phyloP scores from a whole-genome alignment of 1,140 invertebrate species.

The Pachypsylla venusta region DNA sequence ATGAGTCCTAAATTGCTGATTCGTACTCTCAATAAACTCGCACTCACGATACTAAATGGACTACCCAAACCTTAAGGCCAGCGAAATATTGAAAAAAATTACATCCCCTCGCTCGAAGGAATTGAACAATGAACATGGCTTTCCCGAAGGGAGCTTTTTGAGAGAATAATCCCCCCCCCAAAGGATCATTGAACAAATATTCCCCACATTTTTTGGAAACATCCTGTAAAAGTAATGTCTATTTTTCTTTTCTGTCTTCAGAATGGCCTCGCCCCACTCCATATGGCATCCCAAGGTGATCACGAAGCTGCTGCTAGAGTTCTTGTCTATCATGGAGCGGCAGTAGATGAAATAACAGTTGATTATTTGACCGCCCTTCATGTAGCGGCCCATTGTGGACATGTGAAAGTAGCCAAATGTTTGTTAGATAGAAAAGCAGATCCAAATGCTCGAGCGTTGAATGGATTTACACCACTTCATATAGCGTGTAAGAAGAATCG shows the following conservation, averaged over 20 bases:
- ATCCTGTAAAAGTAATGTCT: too few relatives aligned
- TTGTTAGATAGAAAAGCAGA: slow-evolving; percentile 89
- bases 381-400: slow-evolving; percentile 88
- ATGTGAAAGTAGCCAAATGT: slow-evolving; percentile 87
- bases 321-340: slow-evolving; percentile 80
- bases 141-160: too few relatives aligned
- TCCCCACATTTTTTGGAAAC: too few relatives aligned
- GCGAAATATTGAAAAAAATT: too few relatives aligned
- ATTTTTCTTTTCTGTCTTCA: slow-evolving; percentile 32
- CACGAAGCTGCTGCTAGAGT: slow-evolving; percentile 89
- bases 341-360: slow-evolving; percentile 93
- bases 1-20: too few relatives aligned
- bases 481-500: slow-evolving; percentile 99
- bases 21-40: too few relatives aligned
- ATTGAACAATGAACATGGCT: too few relatives aligned
- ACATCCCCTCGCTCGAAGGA: too few relatives aligned
- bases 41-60: too few relatives aligned
- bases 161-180: too few relatives aligned
- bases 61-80: too few relatives aligned
- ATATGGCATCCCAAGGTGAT: slow-evolving; percentile 93
- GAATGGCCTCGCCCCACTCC: slow-evolving; percentile 78
- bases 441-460: slow-evolving; percentile 88
- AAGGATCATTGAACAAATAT: too few relatives aligned
- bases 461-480: slow-evolving; percentile 95
- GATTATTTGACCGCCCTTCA: slow-evolving; percentile 95